Evolutionary conservation across 2,797 vertebrate species (phyloP), one percentile per base, ranked within the genome.

Genomic region (Chromobotia macracanthus): DNA sequence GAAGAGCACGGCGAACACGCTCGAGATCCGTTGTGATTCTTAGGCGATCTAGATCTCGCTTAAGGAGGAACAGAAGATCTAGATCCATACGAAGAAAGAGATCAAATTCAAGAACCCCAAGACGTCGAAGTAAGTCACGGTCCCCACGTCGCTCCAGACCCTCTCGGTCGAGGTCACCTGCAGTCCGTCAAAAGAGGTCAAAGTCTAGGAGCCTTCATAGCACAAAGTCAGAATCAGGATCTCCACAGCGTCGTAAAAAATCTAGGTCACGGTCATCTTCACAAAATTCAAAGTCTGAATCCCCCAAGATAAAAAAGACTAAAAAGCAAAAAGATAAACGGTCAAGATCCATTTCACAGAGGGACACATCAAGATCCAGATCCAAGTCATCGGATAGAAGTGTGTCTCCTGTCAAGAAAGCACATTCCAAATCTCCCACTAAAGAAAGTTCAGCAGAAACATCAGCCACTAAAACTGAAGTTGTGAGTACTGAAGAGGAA

Each of bases 241-340:
- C 91, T 2, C 89, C 92, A 21, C 84, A 88, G 4, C 72, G 87
- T 3, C 84, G 83, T n/a, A 88, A 89, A 21, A 86, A 86, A 1
- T 93, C 94, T 18, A 93, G 92, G 82, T 94, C 95, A n/a, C 91
- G 90, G 31, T 94, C 94, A 0, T 91, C 86, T 51, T 89, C 89
- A 35, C 80, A 70, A 46, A 91, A 16, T 85, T 86, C 76, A 88
- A 87, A 84, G 6, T 90, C 95, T 31, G 82, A 87, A n/a, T 92
- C 92, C 1, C 89, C 90, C 16, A 84, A 77, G 55, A 74, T 78
- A 60, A 90, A 84, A 75, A 91, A 0, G 11, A 23, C 2, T 64
- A 63, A 64, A 64, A 90, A 75, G 89, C 89, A 15, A 82, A 80
- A 75, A 90, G 84, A 60, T 81, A 79, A 70, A 72, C 61, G 72